Evolutionary conservation across 2,888 invertebrate genomes (phyloP).

Genomic region (Hecatera dysodea): DNA sequence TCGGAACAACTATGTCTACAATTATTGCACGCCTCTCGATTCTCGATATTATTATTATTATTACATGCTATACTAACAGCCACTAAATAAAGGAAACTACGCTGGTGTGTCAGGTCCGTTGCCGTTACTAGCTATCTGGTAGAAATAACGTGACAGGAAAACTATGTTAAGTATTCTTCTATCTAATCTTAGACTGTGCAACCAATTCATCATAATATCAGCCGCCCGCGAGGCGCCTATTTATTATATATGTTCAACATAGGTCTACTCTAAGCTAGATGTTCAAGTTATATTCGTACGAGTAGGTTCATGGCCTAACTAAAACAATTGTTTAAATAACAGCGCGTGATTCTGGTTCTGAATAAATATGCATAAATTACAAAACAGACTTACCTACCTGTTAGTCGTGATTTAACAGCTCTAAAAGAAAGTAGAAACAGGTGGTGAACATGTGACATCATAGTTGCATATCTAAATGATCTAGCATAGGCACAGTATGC

Average conservation of each 20-base stretch:
- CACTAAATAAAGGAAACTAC: not conserved
- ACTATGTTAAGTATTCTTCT: slow-evolving; percentile 29
- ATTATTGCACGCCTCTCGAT: no score
- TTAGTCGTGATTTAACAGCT: not conserved
- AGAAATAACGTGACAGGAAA: slow-evolving; percentile 19
- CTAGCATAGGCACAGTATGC: not conserved
- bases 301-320: slow-evolving; percentile 25
- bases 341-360: slow-evolving; percentile 8
- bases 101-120: not conserved
- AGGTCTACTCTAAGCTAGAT: not conserved
- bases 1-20: no score
- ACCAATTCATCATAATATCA: slow-evolving; percentile 38
- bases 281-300: slow-evolving; percentile 1
- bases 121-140: not conserved
- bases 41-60: no score
- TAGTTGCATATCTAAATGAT: not conserved
- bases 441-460: not conserved
- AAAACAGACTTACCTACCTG: slow-evolving; percentile 1
- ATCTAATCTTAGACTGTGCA: slow-evolving; percentile 42
- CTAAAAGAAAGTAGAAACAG: slow-evolving; percentile 3
- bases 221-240: slow-evolving; percentile 3
- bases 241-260: slow-evolving; percentile 19
- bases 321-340: slow-evolving; percentile 15
- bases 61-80: no score
- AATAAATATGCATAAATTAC: slow-evolving; percentile 14